phyloP scores from a whole-genome alignment of 2,113 vertebrate species.

The Rhegmatorhina hoffmannsi region DNA sequence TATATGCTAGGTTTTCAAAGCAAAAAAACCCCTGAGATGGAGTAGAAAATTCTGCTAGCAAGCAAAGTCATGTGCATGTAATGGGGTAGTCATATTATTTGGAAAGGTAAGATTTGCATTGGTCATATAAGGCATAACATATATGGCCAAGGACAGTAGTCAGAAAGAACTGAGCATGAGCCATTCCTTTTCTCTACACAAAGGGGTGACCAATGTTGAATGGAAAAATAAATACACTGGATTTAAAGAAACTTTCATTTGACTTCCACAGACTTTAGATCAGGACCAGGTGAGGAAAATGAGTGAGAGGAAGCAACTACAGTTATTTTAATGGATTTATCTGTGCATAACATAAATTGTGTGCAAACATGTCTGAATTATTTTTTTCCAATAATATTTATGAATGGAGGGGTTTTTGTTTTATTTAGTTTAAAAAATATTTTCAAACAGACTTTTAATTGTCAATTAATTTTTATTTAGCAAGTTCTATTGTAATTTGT shows the following conservation, averaged over 20 bases:
- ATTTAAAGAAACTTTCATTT: not conserved
- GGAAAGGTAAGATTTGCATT: not conserved
- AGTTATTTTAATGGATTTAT: not conserved
- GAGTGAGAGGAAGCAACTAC: not conserved
- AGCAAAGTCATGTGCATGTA: not conserved
- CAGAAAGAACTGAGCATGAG: not conserved
- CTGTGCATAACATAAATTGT: not conserved
- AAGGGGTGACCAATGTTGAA: not conserved
- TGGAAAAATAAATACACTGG: not conserved
- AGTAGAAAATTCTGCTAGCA: not conserved
- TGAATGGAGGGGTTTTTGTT: fast-evolving
- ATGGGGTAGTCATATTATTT: fast-evolving
- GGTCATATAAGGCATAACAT: not conserved
- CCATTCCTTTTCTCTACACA: not conserved
- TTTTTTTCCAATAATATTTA: not conserved
- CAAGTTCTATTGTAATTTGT: not conserved
- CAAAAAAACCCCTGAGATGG: not conserved
- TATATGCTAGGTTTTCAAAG: not conserved
- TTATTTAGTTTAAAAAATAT: not conserved
- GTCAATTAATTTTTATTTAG: not conserved
- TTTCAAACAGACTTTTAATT: not conserved
- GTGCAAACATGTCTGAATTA: not conserved
- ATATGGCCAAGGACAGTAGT: not conserved
- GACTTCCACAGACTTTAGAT: not conserved
- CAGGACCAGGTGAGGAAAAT: not conserved